Evolutionary conservation across 2,113 vertebrate genomes (phyloP).

Genomic region (Ranitomeya imitator): DNA sequence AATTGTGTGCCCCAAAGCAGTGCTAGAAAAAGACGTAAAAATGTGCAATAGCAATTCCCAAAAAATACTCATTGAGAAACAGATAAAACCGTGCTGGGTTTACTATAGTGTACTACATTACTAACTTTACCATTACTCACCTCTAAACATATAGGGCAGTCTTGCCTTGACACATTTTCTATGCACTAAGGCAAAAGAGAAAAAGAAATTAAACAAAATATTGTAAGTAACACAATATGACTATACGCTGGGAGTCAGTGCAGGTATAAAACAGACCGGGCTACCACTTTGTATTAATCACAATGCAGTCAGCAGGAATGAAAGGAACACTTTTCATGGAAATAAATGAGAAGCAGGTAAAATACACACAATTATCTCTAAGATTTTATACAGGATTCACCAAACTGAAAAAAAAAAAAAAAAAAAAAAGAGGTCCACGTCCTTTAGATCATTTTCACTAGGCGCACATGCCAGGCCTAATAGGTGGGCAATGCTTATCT

Average conservation of each 20-base stretch:
- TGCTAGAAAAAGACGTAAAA: neutral
- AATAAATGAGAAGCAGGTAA: too few species aligned
- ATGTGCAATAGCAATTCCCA: neutral
- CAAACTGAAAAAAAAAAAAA: too few species aligned
- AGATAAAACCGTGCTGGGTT: neutral
- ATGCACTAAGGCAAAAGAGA: constrained; percentile 80
- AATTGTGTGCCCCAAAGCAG: neutral
- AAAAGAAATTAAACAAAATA: neutral
- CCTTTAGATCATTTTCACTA: too few species aligned
- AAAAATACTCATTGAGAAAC: neutral
- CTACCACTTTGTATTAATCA: too few species aligned
- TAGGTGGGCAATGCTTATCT: too few species aligned
- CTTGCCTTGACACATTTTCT: constrained; percentile 93
- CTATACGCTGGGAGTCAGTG: neutral
- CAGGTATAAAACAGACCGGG: neutral
- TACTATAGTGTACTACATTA: neutral
- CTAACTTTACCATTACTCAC: constrained; percentile 66
- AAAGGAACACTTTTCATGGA: neutral
- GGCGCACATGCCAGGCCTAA: too few species aligned
- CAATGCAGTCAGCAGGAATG: neutral
- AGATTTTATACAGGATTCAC: too few species aligned
- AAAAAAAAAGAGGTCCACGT: too few species aligned
- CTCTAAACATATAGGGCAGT: constrained; percentile 96
- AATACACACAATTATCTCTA: too few species aligned
- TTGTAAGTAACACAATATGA: neutral